Conservation (phyloP, 2,888 invertebrate species). For the Eilema sororculum region DNA sequence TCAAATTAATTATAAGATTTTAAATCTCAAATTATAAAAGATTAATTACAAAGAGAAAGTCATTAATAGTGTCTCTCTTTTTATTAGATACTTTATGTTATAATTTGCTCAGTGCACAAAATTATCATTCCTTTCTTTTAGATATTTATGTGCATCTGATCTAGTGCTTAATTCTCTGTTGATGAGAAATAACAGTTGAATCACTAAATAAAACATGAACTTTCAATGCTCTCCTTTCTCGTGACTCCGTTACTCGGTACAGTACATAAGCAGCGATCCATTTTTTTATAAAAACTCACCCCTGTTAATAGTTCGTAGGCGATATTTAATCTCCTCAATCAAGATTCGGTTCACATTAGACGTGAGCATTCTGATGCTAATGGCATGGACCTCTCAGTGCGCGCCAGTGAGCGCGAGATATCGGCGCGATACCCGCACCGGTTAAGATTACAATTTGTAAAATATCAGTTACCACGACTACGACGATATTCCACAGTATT, state of each 20-base stretch:
- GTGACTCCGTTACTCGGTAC: constrained; percentile 5
- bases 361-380: constrained; percentile 37
- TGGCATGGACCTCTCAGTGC: constrained; percentile 25
- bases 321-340: constrained; percentile 35
- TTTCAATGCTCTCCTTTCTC: constrained; percentile 8
- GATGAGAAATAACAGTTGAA: constrained; percentile 6
- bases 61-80: not conserved
- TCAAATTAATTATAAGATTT: constrained; percentile 1
- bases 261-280: constrained; percentile 9
- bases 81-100: not conserved
- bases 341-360: constrained; percentile 32
- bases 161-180: not conserved
- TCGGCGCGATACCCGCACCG: constrained; percentile 35
- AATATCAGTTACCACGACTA: constrained; percentile 34
- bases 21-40: not conserved
- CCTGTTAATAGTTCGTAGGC: constrained; percentile 21
- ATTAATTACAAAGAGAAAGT: constrained; percentile 1
- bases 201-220: not conserved
- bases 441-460: constrained; percentile 39
- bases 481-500: constrained; percentile 22
- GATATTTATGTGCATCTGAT: not conserved
- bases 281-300: constrained; percentile 22
- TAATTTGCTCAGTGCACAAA: not conserved
- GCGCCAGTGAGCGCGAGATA: constrained; percentile 37
- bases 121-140: not conserved